Evolutionary conservation across 2,113 vertebrate genomes (phyloP).

Genomic region (Onychorhynchus coronatus): DNA sequence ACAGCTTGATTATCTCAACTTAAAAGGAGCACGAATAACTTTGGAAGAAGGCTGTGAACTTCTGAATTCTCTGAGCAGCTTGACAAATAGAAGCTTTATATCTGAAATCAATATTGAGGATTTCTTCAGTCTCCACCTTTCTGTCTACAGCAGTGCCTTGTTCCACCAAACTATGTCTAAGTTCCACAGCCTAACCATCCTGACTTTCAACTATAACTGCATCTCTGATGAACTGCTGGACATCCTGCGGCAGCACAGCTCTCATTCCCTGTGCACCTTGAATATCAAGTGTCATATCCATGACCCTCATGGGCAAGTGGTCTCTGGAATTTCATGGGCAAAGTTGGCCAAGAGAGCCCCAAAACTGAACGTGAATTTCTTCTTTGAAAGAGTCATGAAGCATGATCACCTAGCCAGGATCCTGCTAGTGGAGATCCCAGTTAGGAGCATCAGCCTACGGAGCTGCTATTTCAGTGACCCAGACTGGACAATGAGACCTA

Average conservation of each 20-base stretch:
- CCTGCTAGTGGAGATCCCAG: constrained; percentile 72
- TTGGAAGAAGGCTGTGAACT: constrained; percentile 72
- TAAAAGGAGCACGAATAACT: constrained; percentile 70
- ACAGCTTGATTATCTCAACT: constrained; percentile 64
- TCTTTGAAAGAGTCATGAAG: constrained; percentile 71
- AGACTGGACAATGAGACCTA: constrained; percentile 69
- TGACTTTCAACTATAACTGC: constrained; percentile 77
- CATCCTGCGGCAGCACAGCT: constrained; percentile 40
- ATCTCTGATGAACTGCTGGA: constrained; percentile 73
- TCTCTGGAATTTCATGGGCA: constrained; percentile 72
- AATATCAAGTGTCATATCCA: constrained; percentile 74
- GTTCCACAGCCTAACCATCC: constrained; percentile 51
- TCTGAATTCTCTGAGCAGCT: constrained; percentile 65
- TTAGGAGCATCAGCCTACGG: constrained; percentile 69
- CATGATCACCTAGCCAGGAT: constrained; percentile 65
- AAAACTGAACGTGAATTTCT: constrained; percentile 70
- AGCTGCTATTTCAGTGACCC: constrained; percentile 73
- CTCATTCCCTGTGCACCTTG: constrained; percentile 53
- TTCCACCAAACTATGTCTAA: constrained; percentile 66
- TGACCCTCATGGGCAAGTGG: constrained; percentile 69
- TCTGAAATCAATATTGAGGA: constrained; percentile 74
- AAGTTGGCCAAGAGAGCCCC: constrained; percentile 59
- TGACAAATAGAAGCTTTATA: constrained; percentile 1
- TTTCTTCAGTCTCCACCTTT: constrained; percentile 67
- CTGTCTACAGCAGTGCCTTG: constrained; percentile 61